Conservation (phyloP, 2,888 invertebrate species). For the Epistrophe eligans region DNA sequence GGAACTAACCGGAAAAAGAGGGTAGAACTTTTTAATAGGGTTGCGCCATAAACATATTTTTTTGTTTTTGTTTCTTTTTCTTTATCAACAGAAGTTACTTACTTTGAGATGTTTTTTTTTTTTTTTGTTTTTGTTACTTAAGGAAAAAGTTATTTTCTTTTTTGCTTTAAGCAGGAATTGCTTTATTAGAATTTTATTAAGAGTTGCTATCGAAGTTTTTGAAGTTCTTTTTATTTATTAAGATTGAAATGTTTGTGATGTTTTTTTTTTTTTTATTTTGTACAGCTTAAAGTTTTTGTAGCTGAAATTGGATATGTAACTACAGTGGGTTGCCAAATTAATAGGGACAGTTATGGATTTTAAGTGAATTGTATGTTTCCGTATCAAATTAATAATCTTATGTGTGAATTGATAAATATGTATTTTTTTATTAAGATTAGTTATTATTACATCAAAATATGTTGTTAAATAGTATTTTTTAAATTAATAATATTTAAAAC, state of each 20-base stretch:
- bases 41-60: constrained; percentile 49
- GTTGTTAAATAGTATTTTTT: too few relatives aligned
- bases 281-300: background rate
- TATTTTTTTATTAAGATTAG: too few relatives aligned
- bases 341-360: too few relatives aligned
- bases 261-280: background rate
- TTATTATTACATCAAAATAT: too few relatives aligned
- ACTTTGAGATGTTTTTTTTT: constrained; percentile 18
- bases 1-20: constrained; percentile 25
- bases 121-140: constrained; percentile 6
- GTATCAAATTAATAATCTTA: too few relatives aligned
- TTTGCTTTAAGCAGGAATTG: background rate
- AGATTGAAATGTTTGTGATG: constrained; percentile 9
- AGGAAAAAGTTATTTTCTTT: background rate
- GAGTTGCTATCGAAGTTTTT: constrained; percentile 23
- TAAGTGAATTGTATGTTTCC: too few relatives aligned
- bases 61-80: background rate
- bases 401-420: too few relatives aligned
- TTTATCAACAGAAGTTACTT: constrained; percentile 34
- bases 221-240: constrained; percentile 26
- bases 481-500: too few relatives aligned
- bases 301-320: background rate
- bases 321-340: too few relatives aligned
- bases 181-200: constrained; percentile 37
- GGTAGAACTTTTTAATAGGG: constrained; percentile 43